Base-by-base conservation (phyloP, 2,888 invertebrate species). In the Cheilosia variabilis region DNA sequence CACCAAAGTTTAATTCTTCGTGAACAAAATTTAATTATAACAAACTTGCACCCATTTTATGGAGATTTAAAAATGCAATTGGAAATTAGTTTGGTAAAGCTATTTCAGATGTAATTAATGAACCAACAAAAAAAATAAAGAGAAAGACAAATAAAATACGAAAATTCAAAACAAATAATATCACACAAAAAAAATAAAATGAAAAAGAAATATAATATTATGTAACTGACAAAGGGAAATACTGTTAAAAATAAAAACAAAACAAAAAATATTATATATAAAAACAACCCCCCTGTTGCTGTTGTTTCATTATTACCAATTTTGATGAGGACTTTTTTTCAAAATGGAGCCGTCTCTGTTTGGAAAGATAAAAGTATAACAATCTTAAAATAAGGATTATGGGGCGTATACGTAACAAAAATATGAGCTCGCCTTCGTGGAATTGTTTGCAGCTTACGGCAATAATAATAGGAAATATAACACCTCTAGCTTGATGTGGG, bases 211-310 rank as follows among this genome's bases (percentile, higher is more conserved):
- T 27, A 27, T 27, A 69, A 69, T 78, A 57, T 53, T 75, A 68
- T 73, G 47, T 75, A 69, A 68, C 57, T 45, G 78, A 43, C 68
- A 83, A 73, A 73, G 82, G 68, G 63, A 78, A 75, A 78, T 83
- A 79, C 65, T 83, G 83, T 83, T 78, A 69, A 73, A 77, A 57
- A 62, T 63, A 47, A 10, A 47, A 47, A 45, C 0, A 69, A 73
- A 68, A 77, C 50, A 55, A 75, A 17, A 45, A 45, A 68, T 72
- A 82, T 63, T 37, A 68, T 78, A 63, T 69, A 83, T 63, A 73
- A 69, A 68, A 78, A 81, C 52, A 81, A 50, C 63, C 58, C 9
- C 41, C 0, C 27, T 22, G 45, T 22, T 63, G 2, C 9, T 9
- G 13, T 45, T 58, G 37, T 53, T 63, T 45, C n/a, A 7, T 60